Evolutionary conservation across 2,888 invertebrate genomes (phyloP), one percentile per base, ranked within the genome.

Genomic region (Dynastes grantii): DNA sequence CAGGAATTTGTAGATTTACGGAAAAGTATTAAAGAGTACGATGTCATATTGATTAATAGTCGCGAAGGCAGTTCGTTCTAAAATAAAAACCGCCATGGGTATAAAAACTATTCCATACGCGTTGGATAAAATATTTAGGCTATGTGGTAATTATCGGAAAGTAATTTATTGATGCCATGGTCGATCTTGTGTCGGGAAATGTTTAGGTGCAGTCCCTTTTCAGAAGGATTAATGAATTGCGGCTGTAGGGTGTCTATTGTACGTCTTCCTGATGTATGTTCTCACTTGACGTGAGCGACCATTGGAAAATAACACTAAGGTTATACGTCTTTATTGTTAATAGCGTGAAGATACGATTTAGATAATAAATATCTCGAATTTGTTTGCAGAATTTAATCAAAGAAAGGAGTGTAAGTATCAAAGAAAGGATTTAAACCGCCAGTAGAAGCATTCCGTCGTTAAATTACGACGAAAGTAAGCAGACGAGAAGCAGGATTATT

Each of bases 161-260:
- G 22, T 58, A 53, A 55, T 71, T 71, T 58, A 55, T 55, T 37
- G 58, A 73, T 22, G 58, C 22, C 37, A 58, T 13, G 40, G 61
- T 11, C 73, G 61, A 61, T 58, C 55, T 22, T 13, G 40, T 13
- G 29, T 13, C 68, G 55, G 71, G 8, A 73, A 73, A 40, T 58
- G 73, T 58, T 11, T 73, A 73, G 73, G 40, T 37, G 73, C 27
- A 73, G 40, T 73, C 58, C 58, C 73, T 58, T 58, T 61, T 73
- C 68, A 68, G 11, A 78, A 79, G 77, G 78, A 80, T 80, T 80
- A 79, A 80, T 80, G 78, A 77, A 80, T 79, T 80, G 80, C 68
- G 78, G 80, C 75, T 63, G 77, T 77, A 67, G 73, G 76, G 55
- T 79, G 78, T 80, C 80, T 76, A 80, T 77, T 75, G 77, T 80